A percentile compares a stretch with the other conserved stretches of the same genome.
These are phyloP conservation scores for Mamestra brassicae DNA, from an alignment of 2,888 invertebrate species.

Conservation along the genomic window DNA sequence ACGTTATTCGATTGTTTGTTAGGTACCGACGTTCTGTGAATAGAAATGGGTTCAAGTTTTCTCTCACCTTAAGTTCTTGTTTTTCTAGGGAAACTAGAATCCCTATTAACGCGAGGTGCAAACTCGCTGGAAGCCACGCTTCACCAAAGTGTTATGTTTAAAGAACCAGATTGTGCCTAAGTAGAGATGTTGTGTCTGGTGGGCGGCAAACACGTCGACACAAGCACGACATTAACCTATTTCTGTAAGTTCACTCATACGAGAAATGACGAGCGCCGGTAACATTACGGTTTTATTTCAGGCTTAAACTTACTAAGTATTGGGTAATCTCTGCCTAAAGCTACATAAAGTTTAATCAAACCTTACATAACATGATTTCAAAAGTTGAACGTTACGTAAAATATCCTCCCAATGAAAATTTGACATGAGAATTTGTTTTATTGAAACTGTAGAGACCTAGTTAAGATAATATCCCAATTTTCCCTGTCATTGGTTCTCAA, in stretches of 20 bases:
- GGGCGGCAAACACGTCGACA: conserved; percentile 27
- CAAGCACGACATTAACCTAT: conserved; percentile 59
- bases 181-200: conserved; percentile 32
- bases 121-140: conserved; percentile 26
- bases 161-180: conserved; percentile 55
- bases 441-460: conserved; percentile 67
- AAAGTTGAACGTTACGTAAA: conserved; percentile 38
- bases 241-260: conserved; percentile 45
- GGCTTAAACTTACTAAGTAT: conserved; percentile 25
- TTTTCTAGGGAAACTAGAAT: conserved; percentile 52
- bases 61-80: conserved; percentile 40
- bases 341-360: conserved; percentile 28
- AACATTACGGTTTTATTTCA: conserved; percentile 43
- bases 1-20: conserved; percentile 61
- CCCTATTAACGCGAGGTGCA: conserved; percentile 32
- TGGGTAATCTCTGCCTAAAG: conserved; percentile 27
- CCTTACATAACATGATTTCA: conserved; percentile 22
- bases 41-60: conserved; percentile 40
- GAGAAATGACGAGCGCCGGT: conserved; percentile 29
- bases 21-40: conserved; percentile 48
- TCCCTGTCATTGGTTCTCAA: conserved; percentile 70
- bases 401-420: conserved; percentile 57
- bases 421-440: conserved; percentile 68
- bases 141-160: conserved; percentile 52
- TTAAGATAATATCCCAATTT: conserved; percentile 74